These are phyloP conservation scores for Metellina segmentata DNA, from an alignment of 2,888 invertebrate species.

Conservation along the genomic window DNA sequence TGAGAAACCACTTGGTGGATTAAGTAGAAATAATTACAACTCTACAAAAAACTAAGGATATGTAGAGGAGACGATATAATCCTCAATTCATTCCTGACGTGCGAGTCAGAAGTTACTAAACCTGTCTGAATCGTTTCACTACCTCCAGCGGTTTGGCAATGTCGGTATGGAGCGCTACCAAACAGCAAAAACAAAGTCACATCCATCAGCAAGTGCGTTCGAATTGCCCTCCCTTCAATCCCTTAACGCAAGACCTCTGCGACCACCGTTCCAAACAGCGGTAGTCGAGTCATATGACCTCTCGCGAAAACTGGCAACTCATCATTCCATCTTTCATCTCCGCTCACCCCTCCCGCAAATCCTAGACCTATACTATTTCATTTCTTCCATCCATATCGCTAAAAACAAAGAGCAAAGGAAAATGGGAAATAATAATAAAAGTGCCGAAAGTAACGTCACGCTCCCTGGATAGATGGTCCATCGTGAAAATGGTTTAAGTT, in stretches of 20 bases:
- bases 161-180: background rate
- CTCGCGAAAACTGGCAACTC: constrained; percentile 15
- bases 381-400: constrained; percentile 12
- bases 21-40: too few relatives aligned
- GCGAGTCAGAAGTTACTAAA: too few relatives aligned
- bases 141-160: too few relatives aligned
- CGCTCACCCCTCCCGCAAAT: background rate
- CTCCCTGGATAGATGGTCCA: constrained; percentile 30
- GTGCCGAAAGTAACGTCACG: constrained; percentile 45
- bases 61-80: too few relatives aligned
- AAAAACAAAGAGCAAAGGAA: constrained; percentile 36
- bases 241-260: background rate
- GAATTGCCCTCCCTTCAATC: background rate
- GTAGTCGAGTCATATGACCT: constrained; percentile 17
- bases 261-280: background rate
- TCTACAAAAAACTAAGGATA: too few relatives aligned
- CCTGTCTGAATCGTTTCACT: too few relatives aligned
- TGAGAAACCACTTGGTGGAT: too few relatives aligned
- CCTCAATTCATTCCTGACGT: too few relatives aligned
- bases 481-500: constrained; percentile 41
- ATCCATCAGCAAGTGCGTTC: background rate
- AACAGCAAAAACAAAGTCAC: background rate
- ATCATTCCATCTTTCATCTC: constrained; percentile 5
- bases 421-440: constrained; percentile 34
- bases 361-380: constrained; percentile 9